phyloP scores from a whole-genome alignment of 2,113 vertebrate species.

The Ceyx cyanopectus region DNA sequence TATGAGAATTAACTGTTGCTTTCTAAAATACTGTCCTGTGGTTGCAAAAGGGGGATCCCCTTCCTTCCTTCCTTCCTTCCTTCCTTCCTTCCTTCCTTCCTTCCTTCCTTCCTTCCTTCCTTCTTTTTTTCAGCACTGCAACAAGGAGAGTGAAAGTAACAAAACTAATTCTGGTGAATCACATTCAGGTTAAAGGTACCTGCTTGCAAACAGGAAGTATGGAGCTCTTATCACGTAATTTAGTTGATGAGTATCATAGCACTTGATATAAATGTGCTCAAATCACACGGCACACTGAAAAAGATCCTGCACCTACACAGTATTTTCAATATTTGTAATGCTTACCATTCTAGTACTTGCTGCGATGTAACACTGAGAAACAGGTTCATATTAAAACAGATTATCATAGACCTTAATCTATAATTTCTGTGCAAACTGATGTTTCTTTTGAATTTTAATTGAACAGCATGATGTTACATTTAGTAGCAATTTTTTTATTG shows the following conservation, averaged over 20 bases:
- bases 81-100: neutral
- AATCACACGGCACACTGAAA: neutral
- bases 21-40: neutral
- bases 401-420: neutral
- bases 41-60: neutral
- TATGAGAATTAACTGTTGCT: neutral
- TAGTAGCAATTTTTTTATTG: neutral
- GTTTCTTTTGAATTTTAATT: slow-evolving; percentile 7
- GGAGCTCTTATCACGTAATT: neutral
- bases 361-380: neutral
- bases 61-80: neutral
- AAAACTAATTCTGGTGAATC: neutral
- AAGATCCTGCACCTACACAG: neutral
- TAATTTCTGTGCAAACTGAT: neutral
- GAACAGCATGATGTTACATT: neutral
- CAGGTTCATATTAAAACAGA: neutral
- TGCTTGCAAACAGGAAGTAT: neutral
- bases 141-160: neutral
- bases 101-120: too few species aligned
- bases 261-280: neutral
- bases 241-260: neutral
- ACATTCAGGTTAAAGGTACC: neutral
- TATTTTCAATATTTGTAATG: neutral
- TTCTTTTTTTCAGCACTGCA: neutral
- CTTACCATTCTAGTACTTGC: neutral